Base-by-base conservation (phyloP, 2,113 vertebrate genomes). In the Monopterus albus region DNA sequence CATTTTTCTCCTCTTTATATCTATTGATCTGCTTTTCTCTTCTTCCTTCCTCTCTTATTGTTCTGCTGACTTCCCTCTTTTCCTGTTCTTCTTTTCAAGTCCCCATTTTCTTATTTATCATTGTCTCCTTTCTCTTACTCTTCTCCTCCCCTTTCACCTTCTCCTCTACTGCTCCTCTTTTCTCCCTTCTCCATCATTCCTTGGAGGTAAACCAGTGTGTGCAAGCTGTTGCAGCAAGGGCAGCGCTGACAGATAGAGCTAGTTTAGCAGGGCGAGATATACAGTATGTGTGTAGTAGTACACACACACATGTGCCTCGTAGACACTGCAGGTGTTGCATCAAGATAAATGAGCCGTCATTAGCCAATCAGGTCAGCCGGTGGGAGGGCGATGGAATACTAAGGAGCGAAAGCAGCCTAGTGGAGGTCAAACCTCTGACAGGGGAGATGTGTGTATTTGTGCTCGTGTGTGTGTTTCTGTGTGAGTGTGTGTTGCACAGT, bases 321-420 rank as follows among this genome's bases (percentile, higher is more conserved):
- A 68, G 62, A 80, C 83, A 60, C 83, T 80, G 85, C 89, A 91
- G 88, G 87, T 92, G 88, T 77, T 79, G 87, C 85, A 82, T 90
- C 81, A 90, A 85, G 88, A 93, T 92, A 90, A 92, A 93, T 91
- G 88, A 92, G 87, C 83, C 47, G 76, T 90, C 85, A 86, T 87
- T 88, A 89, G 91, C 88, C 81, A 90, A 90, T 90, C 88, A 86
- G 82, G 87, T 87, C 85, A 89, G 79, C 72, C 43, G 10, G 67
- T 87, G 84, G 81, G 82, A 88, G 87, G 85, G 79, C 83, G 50
- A 68, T 60, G 80, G 78, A 72, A 87, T 69, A 81, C 62, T 18
- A 55, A 73, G 72, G 75, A 88, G 81, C 14, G 62, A 75, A 62
- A 82, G 61, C 57, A 68, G 81, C 83, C 5, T n/a, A 35, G 83